Evolutionary conservation across 1,140 invertebrate species (phyloP), one percentile per base, ranked within the genome.

Genomic region (Drosophila pachea): DNA sequence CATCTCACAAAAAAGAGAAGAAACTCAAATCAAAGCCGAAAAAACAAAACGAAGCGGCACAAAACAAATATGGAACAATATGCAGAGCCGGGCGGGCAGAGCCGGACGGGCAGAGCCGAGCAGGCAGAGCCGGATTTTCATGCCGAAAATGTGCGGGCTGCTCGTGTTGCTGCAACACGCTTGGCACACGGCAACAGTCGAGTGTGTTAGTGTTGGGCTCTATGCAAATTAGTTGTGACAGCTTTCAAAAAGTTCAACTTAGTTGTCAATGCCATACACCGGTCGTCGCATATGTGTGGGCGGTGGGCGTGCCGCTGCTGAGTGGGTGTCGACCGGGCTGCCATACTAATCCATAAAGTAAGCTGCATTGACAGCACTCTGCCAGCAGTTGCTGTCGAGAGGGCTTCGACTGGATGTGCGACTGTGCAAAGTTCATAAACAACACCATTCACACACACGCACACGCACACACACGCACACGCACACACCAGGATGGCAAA

Each of bases 201-300:
- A 29, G 9, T 56, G 53, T 43, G 11, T 52, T 32, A 31, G 48
- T 45, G 45, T 31, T 6, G 14, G 49, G 49, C 32, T 50, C 48
- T 82, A 84, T 84, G 81, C 81, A 84, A 84, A 84, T 84, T 86
- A 84, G 81, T 84, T 84, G 81, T 86, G 81, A 86, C 81, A 84
- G 81, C 81, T 84, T 77, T 84, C 82, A 75, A 77, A 84, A 86
- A 84, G 77, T 74, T 72, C 70, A 78, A 75, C 78, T 78, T 70
- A 86, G 79, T 79, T 84, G 79, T 86, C 76, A 70, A 79, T 79
- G 59, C 58, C 43, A 43, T 4, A 35, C n/a, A n/a, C 14, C 22
- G 22, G 22, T 22, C 22, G 22, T 22, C 22, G 22, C 22, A 22
- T 22, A 22, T 22, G 22, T 22, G 22, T 22, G 22, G 12, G 4